Evolutionary conservation across 2,888 invertebrate species (phyloP).

Genomic region (Agrochola lota): DNA sequence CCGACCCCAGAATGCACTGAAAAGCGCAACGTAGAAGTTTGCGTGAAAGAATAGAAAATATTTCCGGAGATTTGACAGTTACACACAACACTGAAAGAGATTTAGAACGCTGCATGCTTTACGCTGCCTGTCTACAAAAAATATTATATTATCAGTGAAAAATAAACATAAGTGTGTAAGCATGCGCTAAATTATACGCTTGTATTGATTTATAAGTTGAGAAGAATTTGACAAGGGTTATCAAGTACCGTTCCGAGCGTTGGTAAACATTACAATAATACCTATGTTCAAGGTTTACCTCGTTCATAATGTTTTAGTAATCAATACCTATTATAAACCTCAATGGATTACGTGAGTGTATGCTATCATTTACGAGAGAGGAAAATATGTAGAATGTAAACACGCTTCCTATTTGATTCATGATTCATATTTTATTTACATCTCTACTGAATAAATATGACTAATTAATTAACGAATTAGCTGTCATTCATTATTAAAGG

Average conservation of each 20-base stretch:
- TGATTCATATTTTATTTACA: slow-evolving; percentile 22
- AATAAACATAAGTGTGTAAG: slow-evolving; percentile 40
- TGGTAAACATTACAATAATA: slow-evolving; percentile 23
- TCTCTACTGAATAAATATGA: slow-evolving; percentile 18
- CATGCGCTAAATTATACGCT: slow-evolving; percentile 57
- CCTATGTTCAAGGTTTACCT: slow-evolving; percentile 30
- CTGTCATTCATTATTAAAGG: slow-evolving; percentile 31
- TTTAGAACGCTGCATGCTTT: not conserved
- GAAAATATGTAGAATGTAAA: slow-evolving; percentile 46
- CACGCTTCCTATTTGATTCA: slow-evolving; percentile 20
- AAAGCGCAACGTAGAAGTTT: not conserved
- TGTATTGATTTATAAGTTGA: slow-evolving; percentile 51
- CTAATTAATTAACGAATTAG: slow-evolving; percentile 31
- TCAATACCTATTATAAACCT: slow-evolving; percentile 9
- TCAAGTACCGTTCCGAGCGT: slow-evolving; percentile 14
- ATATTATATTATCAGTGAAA: slow-evolving; percentile 7
- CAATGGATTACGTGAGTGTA: slow-evolving; percentile 49
- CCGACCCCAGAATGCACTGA: not conserved
- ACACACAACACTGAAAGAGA: not conserved
- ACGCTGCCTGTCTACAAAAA: not conserved
- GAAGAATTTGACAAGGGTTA: slow-evolving; percentile 36
- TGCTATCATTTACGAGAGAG: slow-evolving; percentile 28
- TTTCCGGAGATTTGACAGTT: not conserved
- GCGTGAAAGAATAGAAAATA: not conserved
- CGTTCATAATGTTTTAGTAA: slow-evolving; percentile 23